These are phyloP conservation scores for Cerceris rybyensis DNA, from an alignment of 2,888 invertebrate species.

Conservation along the genomic window DNA sequence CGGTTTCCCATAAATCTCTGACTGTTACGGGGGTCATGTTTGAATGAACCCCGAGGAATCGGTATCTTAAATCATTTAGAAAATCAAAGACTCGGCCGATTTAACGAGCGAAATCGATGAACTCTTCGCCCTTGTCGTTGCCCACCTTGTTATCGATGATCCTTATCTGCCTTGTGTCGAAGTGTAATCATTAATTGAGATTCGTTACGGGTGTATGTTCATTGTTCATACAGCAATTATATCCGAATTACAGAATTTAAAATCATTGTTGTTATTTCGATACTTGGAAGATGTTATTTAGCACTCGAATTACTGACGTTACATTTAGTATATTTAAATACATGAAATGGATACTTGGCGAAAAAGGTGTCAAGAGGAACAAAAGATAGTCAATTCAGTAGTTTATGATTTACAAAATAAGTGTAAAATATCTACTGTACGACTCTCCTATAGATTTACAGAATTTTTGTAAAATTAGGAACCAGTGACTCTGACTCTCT, in stretches of 20 bases:
- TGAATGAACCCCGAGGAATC: constrained; percentile 60
- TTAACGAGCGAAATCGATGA: constrained; percentile 14
- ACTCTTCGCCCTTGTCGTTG: constrained; percentile 1
- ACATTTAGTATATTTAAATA: too few relatives aligned
- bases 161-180: neutral
- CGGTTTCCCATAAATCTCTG: constrained; percentile 68
- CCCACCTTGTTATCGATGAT: neutral
- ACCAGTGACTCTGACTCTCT: too few relatives aligned
- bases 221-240: neutral
- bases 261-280: neutral
- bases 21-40: constrained; percentile 70
- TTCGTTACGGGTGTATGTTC: neutral
- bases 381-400: too few relatives aligned
- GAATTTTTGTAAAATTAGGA: too few relatives aligned
- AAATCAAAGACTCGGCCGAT: constrained; percentile 43
- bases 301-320: too few relatives aligned
- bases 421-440: too few relatives aligned
- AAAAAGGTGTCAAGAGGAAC: too few relatives aligned
- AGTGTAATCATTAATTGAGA: neutral
- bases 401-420: too few relatives aligned
- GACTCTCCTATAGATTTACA: too few relatives aligned
- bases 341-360: too few relatives aligned
- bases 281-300: neutral
- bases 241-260: neutral
- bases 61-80: constrained; percentile 55